These are phyloP conservation scores for Leucania comma DNA, from an alignment of 2,888 invertebrate species.

Conservation along the genomic window DNA sequence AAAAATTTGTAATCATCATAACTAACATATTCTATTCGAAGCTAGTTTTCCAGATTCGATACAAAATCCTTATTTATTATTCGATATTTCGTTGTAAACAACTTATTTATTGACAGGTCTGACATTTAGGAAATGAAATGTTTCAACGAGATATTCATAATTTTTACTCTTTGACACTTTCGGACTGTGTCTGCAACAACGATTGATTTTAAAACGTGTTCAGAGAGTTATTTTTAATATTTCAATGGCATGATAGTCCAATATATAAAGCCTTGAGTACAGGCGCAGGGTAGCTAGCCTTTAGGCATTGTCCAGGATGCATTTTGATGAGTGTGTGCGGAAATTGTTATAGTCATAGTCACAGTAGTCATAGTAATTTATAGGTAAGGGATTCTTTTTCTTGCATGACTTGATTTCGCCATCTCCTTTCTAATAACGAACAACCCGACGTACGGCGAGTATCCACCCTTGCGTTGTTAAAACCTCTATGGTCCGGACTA, in stretches of 20 bases:
- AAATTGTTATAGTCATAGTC: too few relatives aligned
- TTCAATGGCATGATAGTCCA: not conserved
- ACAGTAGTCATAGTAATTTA: too few relatives aligned
- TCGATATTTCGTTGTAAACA: conserved; percentile 16
- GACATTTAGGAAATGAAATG: conserved; percentile 54
- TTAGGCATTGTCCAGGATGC: too few relatives aligned
- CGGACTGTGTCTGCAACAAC: not conserved
- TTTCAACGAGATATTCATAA: conserved; percentile 25
- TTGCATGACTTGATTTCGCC: too few relatives aligned
- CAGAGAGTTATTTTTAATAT: not conserved
- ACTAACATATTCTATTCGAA: conserved; percentile 12
- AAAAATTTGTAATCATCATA: conserved; percentile 10
- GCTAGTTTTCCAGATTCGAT: conserved; percentile 2
- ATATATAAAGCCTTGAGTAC: too few relatives aligned
- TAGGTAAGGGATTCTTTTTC: too few relatives aligned
- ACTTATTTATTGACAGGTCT: conserved; percentile 35
- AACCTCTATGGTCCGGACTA: too few relatives aligned
- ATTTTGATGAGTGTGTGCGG: too few relatives aligned
- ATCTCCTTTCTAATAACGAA: too few relatives aligned
- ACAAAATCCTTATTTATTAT: conserved; percentile 20
- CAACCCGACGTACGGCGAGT: too few relatives aligned
- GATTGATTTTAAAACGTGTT: not conserved
- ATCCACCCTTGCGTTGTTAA: too few relatives aligned
- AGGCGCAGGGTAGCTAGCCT: too few relatives aligned
- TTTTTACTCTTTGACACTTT: conserved; percentile 19